Base-by-base conservation (phyloP, 2,797 vertebrate genomes). In the Gouania willdenowi region DNA sequence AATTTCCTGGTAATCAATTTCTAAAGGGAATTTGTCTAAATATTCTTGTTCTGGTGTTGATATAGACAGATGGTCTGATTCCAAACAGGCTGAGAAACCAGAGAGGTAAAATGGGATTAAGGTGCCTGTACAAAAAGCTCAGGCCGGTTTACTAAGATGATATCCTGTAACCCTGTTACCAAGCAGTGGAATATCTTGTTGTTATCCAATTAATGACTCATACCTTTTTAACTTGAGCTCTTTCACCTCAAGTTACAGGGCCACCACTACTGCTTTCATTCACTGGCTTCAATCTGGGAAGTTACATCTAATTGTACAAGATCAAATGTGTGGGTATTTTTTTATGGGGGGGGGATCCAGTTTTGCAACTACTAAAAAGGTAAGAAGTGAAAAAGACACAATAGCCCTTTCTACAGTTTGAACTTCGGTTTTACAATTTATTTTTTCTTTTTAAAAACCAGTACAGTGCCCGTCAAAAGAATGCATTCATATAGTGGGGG, bases 211-310 rank as follows among this genome's bases (percentile, higher is more conserved):
- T 71, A 75, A 56, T 43, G 62, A 14, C 28, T 60, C 50, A 59
- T 73, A 79, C 41, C 54, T 65, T 66, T 71, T 79, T 68, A 69
- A 66, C 11, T 18, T 3, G 47, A 46, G 52, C 68, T 41, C 26
- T 4, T 48, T 26, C 37, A 64, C 62, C 50, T 71, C 58, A 40
- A 75, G 75, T 77, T 68, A 65, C 71, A 57, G 44, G 65, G 48
- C 36, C 46, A 64, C 51, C 34, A 37, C 62, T 63, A 38, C 69
- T 66, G 38, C 41, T 54, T 71, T 59, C 48, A 45, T 54, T 39
- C n/a, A 1, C 23, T 29, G 38, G 8, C 41, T 53, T 33, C 21
- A 43, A 74, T 73, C 66, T 61, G 52, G 65, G 77, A 57, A 53
- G 33, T 31, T 48, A 51, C 16, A 39, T 10, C 28, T 51, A 59